Base-by-base conservation (phyloP, 2,113 vertebrate genomes). In the Ceyx melanurus region DNA sequence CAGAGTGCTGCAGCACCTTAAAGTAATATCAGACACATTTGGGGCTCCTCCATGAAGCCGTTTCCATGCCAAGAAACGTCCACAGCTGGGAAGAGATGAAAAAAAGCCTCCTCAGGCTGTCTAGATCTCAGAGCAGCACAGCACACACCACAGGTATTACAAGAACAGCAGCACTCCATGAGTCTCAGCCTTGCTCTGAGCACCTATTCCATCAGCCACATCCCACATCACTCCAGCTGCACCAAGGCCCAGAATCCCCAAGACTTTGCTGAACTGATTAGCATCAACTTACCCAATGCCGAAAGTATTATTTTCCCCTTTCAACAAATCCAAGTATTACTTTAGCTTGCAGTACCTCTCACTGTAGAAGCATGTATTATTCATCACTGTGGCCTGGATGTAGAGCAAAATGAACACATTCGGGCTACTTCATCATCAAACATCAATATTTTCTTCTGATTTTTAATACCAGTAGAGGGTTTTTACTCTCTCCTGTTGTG, bases 211-310 rank as follows among this genome's bases (percentile, higher is more conserved):
- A n/a, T 7, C 66, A 50, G 62, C 72, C 35, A 28, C 58, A 56
- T 10, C 43, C 43, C 75, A 42, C 33, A 12, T 57, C 56, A 14
- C 6, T 28, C 68, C 71, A 0, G 0, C 42, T 48, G 57, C 23
- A 37, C 18, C 31, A 20, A 46, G 19, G 28, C 28, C 54, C 40
- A 0, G 48, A 2, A 0, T 7, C 82, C 35, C 40, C 0, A 0
- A 45, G 56, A 43, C 35, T n/a, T 10, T 23, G 29, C 68, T 56
- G 57, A 50, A 33, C 61, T 9, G 28, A 56, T 40, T 9, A 68
- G 43, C 75, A 65, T 3, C 0, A 0, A 82, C 19, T 15, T 64
- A 28, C 8, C 19, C 17, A 1, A 9, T 43, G 67, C 26, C 35
- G 26, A 65, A 70, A 40, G 50, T 53, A 60, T 13, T 17, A 1